A percentile compares a stretch with the other conserved stretches of the same genome.
These are phyloP conservation scores for Rhodeus uyekii DNA, from an alignment of 2,797 vertebrate species.

Conservation along the genomic window DNA sequence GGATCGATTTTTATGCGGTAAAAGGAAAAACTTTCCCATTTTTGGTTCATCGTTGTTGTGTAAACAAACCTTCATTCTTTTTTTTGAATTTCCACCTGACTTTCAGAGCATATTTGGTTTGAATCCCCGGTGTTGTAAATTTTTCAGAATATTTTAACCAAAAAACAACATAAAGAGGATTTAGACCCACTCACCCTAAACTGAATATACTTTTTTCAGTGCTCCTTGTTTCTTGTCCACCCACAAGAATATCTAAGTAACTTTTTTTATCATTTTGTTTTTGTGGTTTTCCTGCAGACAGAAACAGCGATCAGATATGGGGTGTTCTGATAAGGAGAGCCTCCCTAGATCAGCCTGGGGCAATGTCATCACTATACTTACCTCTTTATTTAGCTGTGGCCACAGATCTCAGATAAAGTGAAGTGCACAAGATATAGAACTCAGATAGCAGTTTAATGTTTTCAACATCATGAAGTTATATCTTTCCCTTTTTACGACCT, in stretches of 20 bases:
- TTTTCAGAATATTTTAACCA: neutral
- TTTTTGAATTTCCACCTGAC: neutral
- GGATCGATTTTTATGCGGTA: too few species aligned
- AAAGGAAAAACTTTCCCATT: too few species aligned
- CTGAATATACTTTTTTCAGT: neutral
- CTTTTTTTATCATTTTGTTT: neutral
- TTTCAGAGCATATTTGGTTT: neutral
- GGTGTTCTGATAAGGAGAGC: conserved; percentile 52
- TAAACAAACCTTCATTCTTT: neutral
- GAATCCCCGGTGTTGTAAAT: neutral
- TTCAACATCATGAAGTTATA: conserved; percentile 57
- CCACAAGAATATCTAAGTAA: neutral
- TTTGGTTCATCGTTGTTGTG: neutral
- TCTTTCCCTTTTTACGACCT: conserved; percentile 51
- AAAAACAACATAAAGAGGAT: neutral
- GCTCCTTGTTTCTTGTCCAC: neutral
- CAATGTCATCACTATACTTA: conserved; percentile 55
- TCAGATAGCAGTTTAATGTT: conserved; percentile 56
- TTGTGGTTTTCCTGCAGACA: conserved; percentile 29
- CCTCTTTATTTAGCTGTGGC: conserved; percentile 57
- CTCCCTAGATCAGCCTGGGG: conserved; percentile 47
- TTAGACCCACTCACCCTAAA: neutral
- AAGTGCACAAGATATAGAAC: conserved; percentile 47
- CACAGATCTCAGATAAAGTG: conserved; percentile 55
- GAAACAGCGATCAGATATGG: conserved; percentile 55